Evolutionary conservation across 92 coral and sea anemone genomes (phyloP).

Genomic region (Epizoanthus fatuus): DNA sequence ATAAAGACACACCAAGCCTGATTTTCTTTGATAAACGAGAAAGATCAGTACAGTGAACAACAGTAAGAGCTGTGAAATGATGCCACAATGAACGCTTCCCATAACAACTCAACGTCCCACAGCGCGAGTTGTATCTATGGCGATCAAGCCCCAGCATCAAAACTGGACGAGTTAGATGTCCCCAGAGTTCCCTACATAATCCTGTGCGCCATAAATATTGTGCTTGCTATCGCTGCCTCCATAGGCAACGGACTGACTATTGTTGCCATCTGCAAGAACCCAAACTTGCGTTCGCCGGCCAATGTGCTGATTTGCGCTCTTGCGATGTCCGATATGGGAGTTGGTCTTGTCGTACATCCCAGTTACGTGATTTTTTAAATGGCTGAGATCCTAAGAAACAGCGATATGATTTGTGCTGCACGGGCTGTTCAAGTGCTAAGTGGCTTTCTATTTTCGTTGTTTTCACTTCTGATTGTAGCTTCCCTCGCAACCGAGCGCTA

Average conservation of each 20-base stretch:
- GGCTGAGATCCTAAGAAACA: constrained; percentile 16
- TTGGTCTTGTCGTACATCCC: constrained; percentile 43
- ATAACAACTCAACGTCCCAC: not conserved
- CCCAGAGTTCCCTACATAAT: not conserved
- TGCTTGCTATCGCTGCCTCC: constrained; percentile 34
- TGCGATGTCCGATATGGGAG: constrained; percentile 42
- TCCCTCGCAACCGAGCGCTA: constrained; percentile 29
- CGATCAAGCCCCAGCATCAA: not conserved
- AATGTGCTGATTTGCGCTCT: constrained; percentile 36
- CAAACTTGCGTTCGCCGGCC: constrained; percentile 30
- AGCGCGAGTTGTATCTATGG: not conserved
- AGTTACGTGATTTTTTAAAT: constrained; percentile 35
- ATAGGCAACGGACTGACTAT: constrained; percentile 21
- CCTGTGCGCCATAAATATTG: constrained; percentile 12
- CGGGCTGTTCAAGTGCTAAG: not conserved
- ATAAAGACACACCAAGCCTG: too few relatives aligned
- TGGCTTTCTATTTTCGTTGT: constrained; percentile 15
- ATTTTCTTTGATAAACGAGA: too few relatives aligned
- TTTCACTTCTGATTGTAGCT: constrained; percentile 13
- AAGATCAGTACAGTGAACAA: too few relatives aligned
- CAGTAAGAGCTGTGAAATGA: not conserved
- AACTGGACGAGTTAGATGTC: not conserved
- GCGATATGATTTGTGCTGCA: not conserved
- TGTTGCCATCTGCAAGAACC: constrained; percentile 28
- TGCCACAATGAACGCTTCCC: not conserved